phyloP scores from a whole-genome alignment of 2,797 vertebrate genomes.

The Adelosebastes latens region DNA sequence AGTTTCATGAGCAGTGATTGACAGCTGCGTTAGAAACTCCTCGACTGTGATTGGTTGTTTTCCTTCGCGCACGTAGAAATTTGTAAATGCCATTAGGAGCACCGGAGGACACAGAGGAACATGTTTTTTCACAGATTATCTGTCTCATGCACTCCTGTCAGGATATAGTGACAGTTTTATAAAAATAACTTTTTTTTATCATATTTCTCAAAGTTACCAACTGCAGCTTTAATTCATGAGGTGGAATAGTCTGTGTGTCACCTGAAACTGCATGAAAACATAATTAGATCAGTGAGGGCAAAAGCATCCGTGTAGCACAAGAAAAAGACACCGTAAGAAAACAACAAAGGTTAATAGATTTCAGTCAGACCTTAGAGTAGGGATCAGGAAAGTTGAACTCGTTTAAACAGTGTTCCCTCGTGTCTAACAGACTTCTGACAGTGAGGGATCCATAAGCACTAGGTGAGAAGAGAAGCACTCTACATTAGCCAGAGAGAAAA shows the following conservation, averaged over 20 bases:
- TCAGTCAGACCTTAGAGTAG: conserved; percentile 92
- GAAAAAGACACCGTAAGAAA: conserved; percentile 10
- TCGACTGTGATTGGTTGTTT: too few relatives aligned
- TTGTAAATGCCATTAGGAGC: too few relatives aligned
- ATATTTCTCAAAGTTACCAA: too few relatives aligned
- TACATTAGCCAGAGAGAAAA: conserved; percentile 73
- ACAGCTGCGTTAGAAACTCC: too few relatives aligned
- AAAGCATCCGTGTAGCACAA: conserved; percentile 1
- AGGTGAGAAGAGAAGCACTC: conserved; percentile 75
- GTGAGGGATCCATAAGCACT: conserved; percentile 98
- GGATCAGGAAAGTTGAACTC: conserved; percentile 99
- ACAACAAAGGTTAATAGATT: conserved; percentile 28
- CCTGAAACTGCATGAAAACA: neutral
- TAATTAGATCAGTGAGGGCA: neutral
- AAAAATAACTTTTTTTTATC: too few relatives aligned
- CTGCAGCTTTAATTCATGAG: neutral
- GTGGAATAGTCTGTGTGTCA: neutral
- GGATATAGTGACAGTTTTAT: too few relatives aligned
- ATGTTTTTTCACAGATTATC: too few relatives aligned
- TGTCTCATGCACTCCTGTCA: too few relatives aligned
- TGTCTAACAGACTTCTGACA: conserved; percentile 97
- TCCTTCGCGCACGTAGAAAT: too few relatives aligned
- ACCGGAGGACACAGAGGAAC: too few relatives aligned
- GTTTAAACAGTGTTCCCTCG: conserved; percentile 97
- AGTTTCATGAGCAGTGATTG: too few relatives aligned